A percentile compares a stretch with the other conserved stretches of the same genome.
Evolutionary conservation across 2,113 vertebrate genomes (phyloP).

Genomic region (Cyprinus carpio): DNA sequence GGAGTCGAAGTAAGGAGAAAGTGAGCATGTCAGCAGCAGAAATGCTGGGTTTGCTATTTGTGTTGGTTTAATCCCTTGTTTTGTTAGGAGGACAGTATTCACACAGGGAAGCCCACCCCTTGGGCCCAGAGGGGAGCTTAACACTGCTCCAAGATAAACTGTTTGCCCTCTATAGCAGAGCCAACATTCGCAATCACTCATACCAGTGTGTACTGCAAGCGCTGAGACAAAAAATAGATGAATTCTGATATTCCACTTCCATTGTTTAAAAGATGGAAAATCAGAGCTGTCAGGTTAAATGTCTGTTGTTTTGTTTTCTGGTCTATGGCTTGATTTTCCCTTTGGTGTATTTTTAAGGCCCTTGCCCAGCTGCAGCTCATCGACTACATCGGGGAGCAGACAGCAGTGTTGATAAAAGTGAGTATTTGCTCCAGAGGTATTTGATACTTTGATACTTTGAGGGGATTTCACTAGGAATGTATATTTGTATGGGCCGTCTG

Average conservation of each 20-base stretch:
- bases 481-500: neutral
- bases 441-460: neutral
- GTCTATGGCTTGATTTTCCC: slow-evolving; percentile 34
- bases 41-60: slow-evolving; percentile 50
- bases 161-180: slow-evolving; percentile 41
- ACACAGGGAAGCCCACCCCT: slow-evolving; percentile 36
- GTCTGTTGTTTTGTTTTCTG: slow-evolving; percentile 1
- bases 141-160: slow-evolving; percentile 40
- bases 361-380: slow-evolving; percentile 94
- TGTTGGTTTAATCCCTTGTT: slow-evolving; percentile 45
- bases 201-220: neutral
- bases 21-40: slow-evolving; percentile 23
- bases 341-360: slow-evolving; percentile 75
- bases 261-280: neutral
- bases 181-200: slow-evolving; percentile 13
- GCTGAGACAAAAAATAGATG: neutral
- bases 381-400: slow-evolving; percentile 94
- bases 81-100: slow-evolving; percentile 18
- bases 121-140: slow-evolving; percentile 27
- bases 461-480: neutral
- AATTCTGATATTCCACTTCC: neutral
- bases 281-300: slow-evolving; percentile 28
- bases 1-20: slow-evolving; percentile 31
- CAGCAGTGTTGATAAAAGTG: slow-evolving; percentile 94
- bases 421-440: slow-evolving; percentile 45